phyloP scores from a whole-genome alignment of 2,797 vertebrate genomes.

The Monodelphis domestica region DNA sequence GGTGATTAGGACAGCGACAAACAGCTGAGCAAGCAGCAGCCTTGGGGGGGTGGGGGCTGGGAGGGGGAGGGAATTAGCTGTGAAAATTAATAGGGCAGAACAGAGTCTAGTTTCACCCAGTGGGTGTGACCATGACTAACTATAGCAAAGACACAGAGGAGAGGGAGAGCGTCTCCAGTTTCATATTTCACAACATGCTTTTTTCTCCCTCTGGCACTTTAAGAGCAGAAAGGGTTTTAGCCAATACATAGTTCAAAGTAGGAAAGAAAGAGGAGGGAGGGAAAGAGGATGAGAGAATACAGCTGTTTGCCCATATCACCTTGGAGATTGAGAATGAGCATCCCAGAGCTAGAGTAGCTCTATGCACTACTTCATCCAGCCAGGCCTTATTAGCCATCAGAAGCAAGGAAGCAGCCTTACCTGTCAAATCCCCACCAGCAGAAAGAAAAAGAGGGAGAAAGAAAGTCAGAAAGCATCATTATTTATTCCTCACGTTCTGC shows the following conservation, averaged over 20 bases:
- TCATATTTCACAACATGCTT: constrained; percentile 82
- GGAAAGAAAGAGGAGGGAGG: neutral
- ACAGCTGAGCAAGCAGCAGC: constrained; percentile 81
- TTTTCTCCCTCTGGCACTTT: neutral
- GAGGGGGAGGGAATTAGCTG: constrained; percentile 75
- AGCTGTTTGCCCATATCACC: neutral
- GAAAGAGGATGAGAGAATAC: neutral
- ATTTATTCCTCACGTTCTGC: too few species aligned
- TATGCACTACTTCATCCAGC: neutral
- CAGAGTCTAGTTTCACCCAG: constrained; percentile 77
- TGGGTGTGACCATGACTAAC: constrained; percentile 82
- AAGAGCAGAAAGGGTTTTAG: neutral
- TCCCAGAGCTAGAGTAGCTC: neutral
- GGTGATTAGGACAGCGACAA: constrained; percentile 76
- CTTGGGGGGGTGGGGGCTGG: constrained; percentile 4
- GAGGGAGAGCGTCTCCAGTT: constrained; percentile 59
- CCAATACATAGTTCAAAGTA: neutral
- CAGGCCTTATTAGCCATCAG: neutral
- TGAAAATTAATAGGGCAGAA: constrained; percentile 80
- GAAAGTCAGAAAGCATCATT: neutral
- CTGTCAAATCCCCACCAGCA: neutral
- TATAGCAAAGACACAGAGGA: constrained; percentile 73
- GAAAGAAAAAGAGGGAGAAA: neutral
- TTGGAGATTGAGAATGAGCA: neutral
- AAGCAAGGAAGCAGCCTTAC: neutral